phyloP scores from a whole-genome alignment of 2,888 invertebrate species.

The Congeria kusceri region DNA sequence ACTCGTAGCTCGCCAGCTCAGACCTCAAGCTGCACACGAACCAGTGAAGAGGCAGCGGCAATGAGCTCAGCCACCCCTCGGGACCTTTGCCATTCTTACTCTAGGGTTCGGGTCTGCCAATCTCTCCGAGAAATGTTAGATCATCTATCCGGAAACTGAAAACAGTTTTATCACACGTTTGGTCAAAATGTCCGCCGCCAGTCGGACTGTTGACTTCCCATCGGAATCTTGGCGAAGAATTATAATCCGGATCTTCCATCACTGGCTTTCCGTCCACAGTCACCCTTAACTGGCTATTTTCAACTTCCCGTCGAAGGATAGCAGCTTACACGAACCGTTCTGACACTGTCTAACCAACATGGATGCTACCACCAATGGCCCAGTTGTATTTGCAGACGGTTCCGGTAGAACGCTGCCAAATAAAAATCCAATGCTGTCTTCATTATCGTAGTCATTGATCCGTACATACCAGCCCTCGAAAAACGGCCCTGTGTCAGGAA shows the following conservation, averaged over 20 bases:
- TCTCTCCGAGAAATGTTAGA: constrained; percentile 53
- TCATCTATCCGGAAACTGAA: constrained; percentile 66
- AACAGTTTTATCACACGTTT: constrained; percentile 50
- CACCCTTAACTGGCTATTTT: constrained; percentile 47
- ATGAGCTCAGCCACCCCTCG: constrained; percentile 71
- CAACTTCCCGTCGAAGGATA: constrained; percentile 53
- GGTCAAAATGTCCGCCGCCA: constrained; percentile 61
- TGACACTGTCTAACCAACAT: constrained; percentile 47
- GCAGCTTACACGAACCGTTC: constrained; percentile 27
- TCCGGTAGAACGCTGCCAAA: constrained; percentile 70
- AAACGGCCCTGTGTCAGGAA: constrained; percentile 70
- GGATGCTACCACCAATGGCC: constrained; percentile 51
- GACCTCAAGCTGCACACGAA: constrained; percentile 78
- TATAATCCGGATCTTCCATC: constrained; percentile 65
- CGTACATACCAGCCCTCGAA: constrained; percentile 79
- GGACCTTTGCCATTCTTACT: constrained; percentile 71
- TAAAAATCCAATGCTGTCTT: constrained; percentile 62
- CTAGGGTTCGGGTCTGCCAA: constrained; percentile 66
- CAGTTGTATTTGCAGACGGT: neutral
- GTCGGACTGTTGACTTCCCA: constrained; percentile 53
- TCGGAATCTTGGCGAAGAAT: constrained; percentile 67
- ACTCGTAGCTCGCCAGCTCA: constrained; percentile 58
- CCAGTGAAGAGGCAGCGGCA: constrained; percentile 78
- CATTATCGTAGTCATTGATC: constrained; percentile 65
- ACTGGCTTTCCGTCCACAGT: constrained; percentile 69